phyloP scores from a whole-genome alignment of 1,140 invertebrate species.

The Saxidomus purpurata region DNA sequence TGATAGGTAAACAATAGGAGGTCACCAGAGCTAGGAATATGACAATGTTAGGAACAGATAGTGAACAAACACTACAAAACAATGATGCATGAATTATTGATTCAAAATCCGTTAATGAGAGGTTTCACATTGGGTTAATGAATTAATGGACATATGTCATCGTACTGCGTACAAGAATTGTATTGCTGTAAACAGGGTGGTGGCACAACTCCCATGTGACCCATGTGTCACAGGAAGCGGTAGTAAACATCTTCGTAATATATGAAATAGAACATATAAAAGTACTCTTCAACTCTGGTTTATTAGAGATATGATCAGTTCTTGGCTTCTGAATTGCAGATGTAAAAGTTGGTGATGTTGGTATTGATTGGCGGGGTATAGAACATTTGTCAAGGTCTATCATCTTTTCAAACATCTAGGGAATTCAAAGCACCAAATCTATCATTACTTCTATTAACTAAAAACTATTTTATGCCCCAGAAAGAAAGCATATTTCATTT shows the following conservation, averaged over 20 bases:
- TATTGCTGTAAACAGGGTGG: neutral
- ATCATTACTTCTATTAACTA: too few species aligned
- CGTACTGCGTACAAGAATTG: neutral
- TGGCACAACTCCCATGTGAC: neutral
- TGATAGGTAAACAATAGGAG: too few species aligned
- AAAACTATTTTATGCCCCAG: too few species aligned
- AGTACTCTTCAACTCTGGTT: neutral
- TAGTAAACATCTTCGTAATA: neutral
- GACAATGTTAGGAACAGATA: neutral
- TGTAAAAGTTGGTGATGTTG: too few species aligned
- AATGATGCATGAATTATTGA: constrained; percentile 5
- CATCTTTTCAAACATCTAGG: too few species aligned
- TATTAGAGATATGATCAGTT: neutral
- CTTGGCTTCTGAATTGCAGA: too few species aligned
- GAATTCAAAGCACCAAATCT: too few species aligned
- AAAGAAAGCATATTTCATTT: too few species aligned
- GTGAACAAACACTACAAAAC: neutral
- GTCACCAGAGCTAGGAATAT: neutral
- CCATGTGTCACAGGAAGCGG: neutral
- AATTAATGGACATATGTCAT: constrained; percentile 27
- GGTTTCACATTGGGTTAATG: neutral
- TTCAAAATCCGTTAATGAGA: neutral
- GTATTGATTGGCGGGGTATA: too few species aligned
- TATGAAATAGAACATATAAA: neutral
- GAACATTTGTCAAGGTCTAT: too few species aligned